Evolutionary conservation across 2,113 vertebrate species (phyloP).

Genomic region (Myotis lucifugus): DNA sequence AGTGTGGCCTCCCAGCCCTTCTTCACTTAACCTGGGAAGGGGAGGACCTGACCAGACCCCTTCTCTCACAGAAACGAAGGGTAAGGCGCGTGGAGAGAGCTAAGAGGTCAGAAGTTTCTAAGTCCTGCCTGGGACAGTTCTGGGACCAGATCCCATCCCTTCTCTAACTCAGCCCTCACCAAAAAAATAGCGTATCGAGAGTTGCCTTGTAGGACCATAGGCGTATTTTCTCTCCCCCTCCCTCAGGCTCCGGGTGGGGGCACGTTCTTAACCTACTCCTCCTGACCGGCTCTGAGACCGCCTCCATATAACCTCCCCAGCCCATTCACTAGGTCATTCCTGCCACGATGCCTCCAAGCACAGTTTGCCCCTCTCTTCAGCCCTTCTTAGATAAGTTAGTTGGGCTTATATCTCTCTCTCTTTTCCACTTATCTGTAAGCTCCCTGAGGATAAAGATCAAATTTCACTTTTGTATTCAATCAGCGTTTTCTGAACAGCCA

Average conservation of each 20-base stretch:
- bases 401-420: background rate
- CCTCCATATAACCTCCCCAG: background rate
- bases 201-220: background rate
- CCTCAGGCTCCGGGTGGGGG: background rate
- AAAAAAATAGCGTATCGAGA: background rate
- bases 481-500: background rate
- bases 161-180: background rate
- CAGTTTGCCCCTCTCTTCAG: background rate
- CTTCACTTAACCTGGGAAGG: background rate
- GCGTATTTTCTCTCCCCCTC: background rate
- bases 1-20: conserved; percentile 60
- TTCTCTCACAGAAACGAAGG: background rate
- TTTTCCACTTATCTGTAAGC: background rate
- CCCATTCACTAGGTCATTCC: background rate
- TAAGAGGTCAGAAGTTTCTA: background rate
- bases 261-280: background rate
- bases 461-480: background rate
- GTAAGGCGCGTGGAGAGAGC: background rate
- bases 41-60: background rate
- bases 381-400: background rate
- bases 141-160: background rate
- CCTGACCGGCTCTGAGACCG: background rate
- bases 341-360: background rate
- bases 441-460: conserved; percentile 17
- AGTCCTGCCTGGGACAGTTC: background rate